These are phyloP conservation scores for Microplitis deprimator DNA, from an alignment of 2,888 invertebrate species.

Conservation along the genomic window DNA sequence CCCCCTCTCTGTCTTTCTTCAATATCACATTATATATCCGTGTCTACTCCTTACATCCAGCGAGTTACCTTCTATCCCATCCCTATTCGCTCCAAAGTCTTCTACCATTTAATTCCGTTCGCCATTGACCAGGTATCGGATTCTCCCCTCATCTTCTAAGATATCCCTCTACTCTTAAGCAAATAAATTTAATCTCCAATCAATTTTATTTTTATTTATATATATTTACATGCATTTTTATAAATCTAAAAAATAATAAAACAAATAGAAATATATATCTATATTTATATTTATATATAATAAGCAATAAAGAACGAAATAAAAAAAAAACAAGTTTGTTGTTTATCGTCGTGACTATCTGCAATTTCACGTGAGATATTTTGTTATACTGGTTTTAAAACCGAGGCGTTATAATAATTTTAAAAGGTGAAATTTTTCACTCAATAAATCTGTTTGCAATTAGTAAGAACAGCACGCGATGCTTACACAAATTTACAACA, in stretches of 20 bases:
- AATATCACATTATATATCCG: slow-evolving; percentile 17
- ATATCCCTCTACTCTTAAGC: background rate
- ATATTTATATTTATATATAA: background rate
- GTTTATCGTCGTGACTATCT: slow-evolving; percentile 16
- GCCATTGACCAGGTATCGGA: slow-evolving; percentile 11
- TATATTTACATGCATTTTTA: slow-evolving; percentile 7
- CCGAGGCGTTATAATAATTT: slow-evolving; percentile 31
- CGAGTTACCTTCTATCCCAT: background rate
- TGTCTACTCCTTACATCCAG: slow-evolving; percentile 2
- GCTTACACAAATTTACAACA: slow-evolving; percentile 35
- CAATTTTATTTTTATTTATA: slow-evolving; percentile 1
- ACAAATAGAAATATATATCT: background rate
- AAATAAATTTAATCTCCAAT: slow-evolving; percentile 12
- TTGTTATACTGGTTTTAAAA: slow-evolving; percentile 1
- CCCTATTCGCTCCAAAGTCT: background rate
- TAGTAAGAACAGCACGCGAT: slow-evolving; percentile 66
- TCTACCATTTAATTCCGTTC: background rate
- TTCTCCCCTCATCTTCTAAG: slow-evolving; percentile 10
- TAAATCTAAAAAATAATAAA: background rate
- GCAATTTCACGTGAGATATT: slow-evolving; percentile 1
- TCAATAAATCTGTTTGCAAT: slow-evolving; percentile 71
- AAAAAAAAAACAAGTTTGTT: slow-evolving; percentile 9
- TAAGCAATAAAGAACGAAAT: slow-evolving; percentile 4
- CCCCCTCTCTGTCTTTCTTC: slow-evolving; percentile 27
- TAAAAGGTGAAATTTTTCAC: slow-evolving; percentile 46